Percentiles rank a stretch among this genome's conserved stretches.
Conservation (phyloP, 2,888 invertebrate genomes). For the Leptothorax acervorum region DNA sequence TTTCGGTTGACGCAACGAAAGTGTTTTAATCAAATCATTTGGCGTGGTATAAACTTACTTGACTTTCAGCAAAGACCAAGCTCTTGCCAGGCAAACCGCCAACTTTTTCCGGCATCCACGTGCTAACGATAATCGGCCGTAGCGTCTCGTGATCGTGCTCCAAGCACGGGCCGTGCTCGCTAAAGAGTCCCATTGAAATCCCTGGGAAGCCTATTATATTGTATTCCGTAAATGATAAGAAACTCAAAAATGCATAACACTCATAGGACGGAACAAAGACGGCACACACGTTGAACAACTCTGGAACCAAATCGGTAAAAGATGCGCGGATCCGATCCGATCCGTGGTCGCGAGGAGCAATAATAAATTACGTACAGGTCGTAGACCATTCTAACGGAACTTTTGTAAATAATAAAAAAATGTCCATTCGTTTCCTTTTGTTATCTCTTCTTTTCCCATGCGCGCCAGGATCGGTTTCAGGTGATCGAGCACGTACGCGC, state of each 20-base stretch:
- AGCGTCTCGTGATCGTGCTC: conserved; percentile 95
- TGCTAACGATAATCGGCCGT: conserved; percentile 94
- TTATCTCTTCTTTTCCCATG: conserved; percentile 24
- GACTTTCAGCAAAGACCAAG: conserved; percentile 96
- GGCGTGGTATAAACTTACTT: conserved; percentile 87
- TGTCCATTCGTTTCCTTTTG: conserved; percentile 27
- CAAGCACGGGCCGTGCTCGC: conserved; percentile 89
- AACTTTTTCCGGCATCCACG: conserved; percentile 96
- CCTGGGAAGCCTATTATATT: conserved; percentile 87
- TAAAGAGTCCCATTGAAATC: conserved; percentile 87
- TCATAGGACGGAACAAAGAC: conserved; percentile 80
- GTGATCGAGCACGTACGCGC: conserved; percentile 50
- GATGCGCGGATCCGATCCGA: conserved; percentile 7
- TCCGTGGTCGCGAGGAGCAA: not conserved
- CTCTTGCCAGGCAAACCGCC: conserved; percentile 93
- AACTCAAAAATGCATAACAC: conserved; percentile 78
- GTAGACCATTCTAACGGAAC: not conserved
- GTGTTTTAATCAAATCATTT: not conserved
- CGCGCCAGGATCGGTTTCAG: conserved; percentile 14
- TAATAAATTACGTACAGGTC: conserved; percentile 22
- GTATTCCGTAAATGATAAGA: conserved; percentile 74
- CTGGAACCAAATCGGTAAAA: conserved; percentile 18
- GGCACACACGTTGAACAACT: conserved; percentile 73
- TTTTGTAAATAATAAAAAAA: conserved; percentile 4
- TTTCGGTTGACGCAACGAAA: not conserved